phyloP scores from a whole-genome alignment of 37 sponge, comb jelly and placozoan species.

The Amphimedon queenslandica region DNA sequence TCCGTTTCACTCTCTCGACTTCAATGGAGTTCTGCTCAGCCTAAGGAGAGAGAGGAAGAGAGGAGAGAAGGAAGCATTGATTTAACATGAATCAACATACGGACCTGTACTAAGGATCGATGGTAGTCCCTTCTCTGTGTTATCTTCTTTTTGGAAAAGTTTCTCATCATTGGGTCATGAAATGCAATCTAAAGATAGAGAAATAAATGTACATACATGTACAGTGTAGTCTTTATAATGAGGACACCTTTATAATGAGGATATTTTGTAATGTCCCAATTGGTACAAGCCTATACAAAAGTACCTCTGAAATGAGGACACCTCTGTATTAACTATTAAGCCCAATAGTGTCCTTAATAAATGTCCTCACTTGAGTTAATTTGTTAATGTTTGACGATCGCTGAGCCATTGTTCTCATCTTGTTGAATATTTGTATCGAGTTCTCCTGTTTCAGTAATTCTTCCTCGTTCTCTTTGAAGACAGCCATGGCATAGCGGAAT shows the following conservation, averaged over 20 bases:
- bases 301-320: too few relatives aligned
- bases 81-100: background rate
- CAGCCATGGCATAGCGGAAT: constrained; percentile 92
- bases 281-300: too few relatives aligned
- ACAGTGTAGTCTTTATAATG: too few relatives aligned
- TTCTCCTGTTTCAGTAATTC: constrained; percentile 38
- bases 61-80: background rate
- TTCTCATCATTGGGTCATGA: constrained; percentile 38
- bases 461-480: constrained; percentile 91
- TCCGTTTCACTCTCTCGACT: background rate
- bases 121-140: background rate
- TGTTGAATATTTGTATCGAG: constrained; percentile 77
- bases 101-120: background rate
- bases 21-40: background rate
- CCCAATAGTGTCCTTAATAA: too few relatives aligned
- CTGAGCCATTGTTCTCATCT: constrained; percentile 64
- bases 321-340: too few relatives aligned
- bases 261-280: too few relatives aligned
- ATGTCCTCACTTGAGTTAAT: constrained; percentile 71
- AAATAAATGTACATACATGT: too few relatives aligned
- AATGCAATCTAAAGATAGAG: constrained; percentile 61
- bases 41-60: background rate
- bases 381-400: constrained; percentile 45
- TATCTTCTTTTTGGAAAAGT: constrained; percentile 25
- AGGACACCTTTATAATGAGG: too few relatives aligned